Evolutionary conservation across 1,140 invertebrate genomes (phyloP), one percentile per base, ranked within the genome.

Genomic region (Vollenhovia emeryi): DNA sequence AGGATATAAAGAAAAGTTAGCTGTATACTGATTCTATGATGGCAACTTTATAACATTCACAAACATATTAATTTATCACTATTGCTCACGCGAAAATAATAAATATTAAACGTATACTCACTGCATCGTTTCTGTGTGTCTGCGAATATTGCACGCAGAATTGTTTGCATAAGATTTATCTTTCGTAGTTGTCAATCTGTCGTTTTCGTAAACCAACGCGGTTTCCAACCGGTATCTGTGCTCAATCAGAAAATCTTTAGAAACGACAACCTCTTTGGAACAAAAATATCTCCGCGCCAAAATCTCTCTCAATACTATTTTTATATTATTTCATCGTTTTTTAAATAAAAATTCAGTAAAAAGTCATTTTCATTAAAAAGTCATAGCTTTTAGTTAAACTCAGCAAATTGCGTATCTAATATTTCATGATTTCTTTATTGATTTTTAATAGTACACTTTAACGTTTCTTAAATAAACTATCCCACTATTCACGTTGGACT

Each of bases 201-300:
- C 13, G 24, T 52, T 55, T 68, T 69, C 15, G 18, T n/a, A n/a
- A 2, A 52, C 9, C 11, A 69, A 18, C 11, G 76, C 76, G n/a
- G 36, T 68, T 55, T 80, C 76, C 21, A 80, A 68, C 1, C 62
- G 48, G 3, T 80, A 80, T 59, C 76, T 80, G 40, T 43, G 18
- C 9, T 68, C 30, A 50, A 27, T 59, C 18, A n/a, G 7, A 40
- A 27, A 9, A 45, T 8, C 59, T 48, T 57, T 18, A 30, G n/a
- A n/a, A 62, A 43, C 0, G 2, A 43, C 6, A n/a, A 5, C 40
- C 5, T 33, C 48, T n/a, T 71, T 52, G 0, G 0, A 33, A 8
- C 8, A 71, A 69, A 30, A 40, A 40, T 50, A n/a, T 18, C 0
- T 8, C 0, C 13, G 7, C 15, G n/a, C n/a, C n/a, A n/a, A n/a